Evolutionary conservation across 1,140 invertebrate species (phyloP).

Genomic region (Tetramorium alpestre): DNA sequence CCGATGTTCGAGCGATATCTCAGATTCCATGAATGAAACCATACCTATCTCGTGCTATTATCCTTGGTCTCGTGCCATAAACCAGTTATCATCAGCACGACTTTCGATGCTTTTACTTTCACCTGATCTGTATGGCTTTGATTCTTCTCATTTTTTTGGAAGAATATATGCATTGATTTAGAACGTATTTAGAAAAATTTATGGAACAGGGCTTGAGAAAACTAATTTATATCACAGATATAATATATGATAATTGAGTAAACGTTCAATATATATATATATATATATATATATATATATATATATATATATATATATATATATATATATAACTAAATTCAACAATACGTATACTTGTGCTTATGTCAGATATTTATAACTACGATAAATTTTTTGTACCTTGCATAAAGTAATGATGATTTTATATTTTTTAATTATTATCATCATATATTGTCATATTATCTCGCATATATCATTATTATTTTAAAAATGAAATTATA

Average conservation of each 20-base stretch:
- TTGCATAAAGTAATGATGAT: neutral
- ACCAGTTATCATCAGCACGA: neutral
- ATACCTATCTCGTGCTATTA: constrained; percentile 38
- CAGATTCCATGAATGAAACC: constrained; percentile 47
- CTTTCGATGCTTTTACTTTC: constrained; percentile 8
- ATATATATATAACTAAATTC: neutral
- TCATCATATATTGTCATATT: no score
- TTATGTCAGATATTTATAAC: neutral
- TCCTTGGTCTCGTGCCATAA: constrained; percentile 13
- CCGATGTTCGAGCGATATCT: constrained; percentile 29
- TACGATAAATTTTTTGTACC: neutral
- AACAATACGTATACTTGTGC: neutral
- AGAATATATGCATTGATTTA: neutral
- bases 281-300: neutral
- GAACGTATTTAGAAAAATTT: neutral
- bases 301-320: neutral
- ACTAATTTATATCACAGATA: neutral
- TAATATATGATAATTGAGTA: neutral
- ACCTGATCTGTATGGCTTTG: neutral
- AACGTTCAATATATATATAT: neutral
- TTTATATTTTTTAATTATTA: neutral
- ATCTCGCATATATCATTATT: neutral
- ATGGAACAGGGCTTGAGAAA: neutral
- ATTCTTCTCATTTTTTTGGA: neutral
- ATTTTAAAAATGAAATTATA: no score